A percentile compares a stretch with the other conserved stretches of the same genome.
These are phyloP conservation scores for Pammene fasciana DNA, from an alignment of 2,888 invertebrate species.

Conservation along the genomic window DNA sequence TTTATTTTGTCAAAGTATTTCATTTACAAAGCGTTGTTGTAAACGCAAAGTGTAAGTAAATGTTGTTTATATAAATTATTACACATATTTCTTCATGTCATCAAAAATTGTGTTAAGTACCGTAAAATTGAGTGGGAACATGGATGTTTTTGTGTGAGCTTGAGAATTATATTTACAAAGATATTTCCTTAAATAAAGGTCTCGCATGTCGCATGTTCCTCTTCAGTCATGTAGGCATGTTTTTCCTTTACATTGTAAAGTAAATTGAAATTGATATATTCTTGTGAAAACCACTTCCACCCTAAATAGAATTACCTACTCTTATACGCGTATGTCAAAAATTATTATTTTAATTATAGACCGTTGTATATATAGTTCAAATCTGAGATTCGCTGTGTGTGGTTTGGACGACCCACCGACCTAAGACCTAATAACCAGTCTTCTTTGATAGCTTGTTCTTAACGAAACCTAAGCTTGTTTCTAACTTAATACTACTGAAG, in stretches of 20 bases:
- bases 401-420: too few species aligned
- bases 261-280: background rate
- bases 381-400: too few species aligned
- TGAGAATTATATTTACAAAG: background rate
- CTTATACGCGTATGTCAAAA: too few species aligned
- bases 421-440: background rate
- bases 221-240: too few species aligned
- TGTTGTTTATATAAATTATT: background rate
- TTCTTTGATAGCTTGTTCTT: background rate
- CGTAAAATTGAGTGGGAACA: background rate
- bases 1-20: slow-evolving; percentile 3
- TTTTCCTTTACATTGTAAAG: background rate
- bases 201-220: too few species aligned
- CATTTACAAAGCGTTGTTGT: background rate
- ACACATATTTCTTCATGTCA: background rate
- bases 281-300: too few species aligned
- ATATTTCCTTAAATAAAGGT: background rate
- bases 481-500: background rate
- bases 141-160: background rate
- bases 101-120: slow-evolving; percentile 6
- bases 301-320: too few species aligned
- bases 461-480: background rate
- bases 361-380: background rate
- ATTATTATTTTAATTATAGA: background rate
- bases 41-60: background rate